Conservation (phyloP, 2,797 vertebrate species). For the Scleropages formosus region DNA sequence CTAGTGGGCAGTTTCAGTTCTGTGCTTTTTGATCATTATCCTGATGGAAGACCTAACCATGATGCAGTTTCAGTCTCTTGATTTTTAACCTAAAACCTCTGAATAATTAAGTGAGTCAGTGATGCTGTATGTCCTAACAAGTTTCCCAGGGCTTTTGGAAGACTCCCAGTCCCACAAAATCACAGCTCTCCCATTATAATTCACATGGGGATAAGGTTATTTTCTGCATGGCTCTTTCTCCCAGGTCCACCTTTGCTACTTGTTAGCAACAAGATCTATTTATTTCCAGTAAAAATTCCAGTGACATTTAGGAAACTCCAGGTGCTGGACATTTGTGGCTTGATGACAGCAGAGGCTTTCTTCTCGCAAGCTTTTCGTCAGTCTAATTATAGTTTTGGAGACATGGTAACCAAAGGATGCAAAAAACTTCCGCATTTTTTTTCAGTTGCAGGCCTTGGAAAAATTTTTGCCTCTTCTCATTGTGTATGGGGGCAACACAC, state of each 20-base stretch:
- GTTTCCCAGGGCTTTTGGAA: neutral
- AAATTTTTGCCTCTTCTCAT: too few species aligned
- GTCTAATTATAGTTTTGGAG: too few species aligned
- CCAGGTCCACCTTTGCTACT: neutral
- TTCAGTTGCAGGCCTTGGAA: too few species aligned
- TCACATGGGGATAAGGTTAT: neutral
- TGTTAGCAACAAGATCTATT: neutral
- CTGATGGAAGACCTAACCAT: neutral
- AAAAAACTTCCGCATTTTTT: neutral
- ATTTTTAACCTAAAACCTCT: too few species aligned
- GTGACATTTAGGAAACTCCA: neutral
- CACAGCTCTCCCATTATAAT: neutral
- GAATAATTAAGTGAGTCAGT: too few species aligned
- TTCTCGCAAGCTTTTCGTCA: neutral
- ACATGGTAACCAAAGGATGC: neutral
- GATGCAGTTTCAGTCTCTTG: neutral
- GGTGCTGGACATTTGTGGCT: neutral
- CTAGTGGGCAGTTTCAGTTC: too few species aligned
- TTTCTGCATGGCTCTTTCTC: neutral
- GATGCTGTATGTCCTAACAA: neutral
- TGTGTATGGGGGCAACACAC: neutral
- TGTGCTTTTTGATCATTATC: slow-evolving; percentile 7
- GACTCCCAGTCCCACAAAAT: neutral
- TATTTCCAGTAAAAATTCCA: neutral
- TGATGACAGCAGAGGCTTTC: neutral